Conservation (phyloP, 1,140 invertebrate species). For the Rhagoletis zephyria region DNA sequence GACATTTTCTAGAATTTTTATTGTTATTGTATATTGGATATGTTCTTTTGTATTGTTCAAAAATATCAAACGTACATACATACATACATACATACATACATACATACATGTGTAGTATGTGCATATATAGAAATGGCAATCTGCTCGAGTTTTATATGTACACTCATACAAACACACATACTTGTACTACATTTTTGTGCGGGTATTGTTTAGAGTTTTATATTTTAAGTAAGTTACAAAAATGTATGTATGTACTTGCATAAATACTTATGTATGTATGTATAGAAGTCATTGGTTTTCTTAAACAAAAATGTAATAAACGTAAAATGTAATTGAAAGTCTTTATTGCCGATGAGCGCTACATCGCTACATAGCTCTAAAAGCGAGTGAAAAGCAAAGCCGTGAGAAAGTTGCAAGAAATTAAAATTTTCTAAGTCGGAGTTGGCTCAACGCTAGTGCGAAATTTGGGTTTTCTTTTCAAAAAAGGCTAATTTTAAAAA, state of each 20-base stretch:
- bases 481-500: slow-evolving; percentile 22
- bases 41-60: slow-evolving; percentile 43
- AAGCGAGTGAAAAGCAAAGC: background rate
- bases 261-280: background rate
- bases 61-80: slow-evolving; percentile 23
- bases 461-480: background rate
- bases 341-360: background rate
- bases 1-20: slow-evolving; percentile 51
- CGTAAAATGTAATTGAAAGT: too few relatives aligned
- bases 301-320: background rate
- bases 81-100: slow-evolving; percentile 46
- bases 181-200: background rate
- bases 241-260: background rate
- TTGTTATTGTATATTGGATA: slow-evolving; percentile 52
- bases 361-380: background rate
- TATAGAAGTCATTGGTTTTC: background rate
- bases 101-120: slow-evolving; percentile 3
- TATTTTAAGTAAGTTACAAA: too few relatives aligned
- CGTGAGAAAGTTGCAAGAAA: too few relatives aligned
- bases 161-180: background rate
- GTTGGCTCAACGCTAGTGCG: background rate
- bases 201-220: too few relatives aligned
- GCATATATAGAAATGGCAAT: background rate
- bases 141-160: slow-evolving; percentile 34
- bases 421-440: too few relatives aligned